phyloP scores from a whole-genome alignment of 2,888 invertebrate species.

The Chrysolina americana region DNA sequence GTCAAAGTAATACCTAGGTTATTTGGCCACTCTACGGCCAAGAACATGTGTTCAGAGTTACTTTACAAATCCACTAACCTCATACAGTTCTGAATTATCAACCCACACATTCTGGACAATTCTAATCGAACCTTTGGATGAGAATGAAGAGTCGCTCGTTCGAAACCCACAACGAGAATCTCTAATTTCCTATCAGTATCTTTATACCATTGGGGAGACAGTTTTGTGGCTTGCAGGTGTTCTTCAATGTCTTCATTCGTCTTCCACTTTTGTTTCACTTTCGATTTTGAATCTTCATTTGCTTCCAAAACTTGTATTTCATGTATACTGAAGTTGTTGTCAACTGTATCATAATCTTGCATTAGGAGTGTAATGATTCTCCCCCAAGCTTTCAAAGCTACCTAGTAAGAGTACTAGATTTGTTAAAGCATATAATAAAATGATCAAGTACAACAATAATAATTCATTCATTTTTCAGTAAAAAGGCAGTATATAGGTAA shows the following conservation, averaged over 20 bases:
- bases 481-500: too few relatives aligned
- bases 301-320: slow-evolving; percentile 1
- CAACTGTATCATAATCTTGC: slow-evolving; percentile 65
- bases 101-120: slow-evolving; percentile 74
- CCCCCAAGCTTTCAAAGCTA: slow-evolving; percentile 69
- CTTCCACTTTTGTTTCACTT: slow-evolving; percentile 53
- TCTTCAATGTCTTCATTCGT: slow-evolving; percentile 63
- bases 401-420: slow-evolving; percentile 59
- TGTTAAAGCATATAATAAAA: neutral
- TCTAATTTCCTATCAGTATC: slow-evolving; percentile 74
- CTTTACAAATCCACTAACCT: slow-evolving; percentile 69
- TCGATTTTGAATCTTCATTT: neutral
- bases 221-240: slow-evolving; percentile 65
- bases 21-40: neutral
- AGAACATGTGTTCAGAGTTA: slow-evolving; percentile 40
- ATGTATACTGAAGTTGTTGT: slow-evolving; percentile 46
- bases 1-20: neutral
- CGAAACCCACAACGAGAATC: slow-evolving; percentile 71
- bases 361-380: slow-evolving; percentile 69
- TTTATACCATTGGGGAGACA: slow-evolving; percentile 74
- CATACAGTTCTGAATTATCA: slow-evolving; percentile 75
- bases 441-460: too few relatives aligned
- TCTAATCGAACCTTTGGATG: slow-evolving; percentile 76
- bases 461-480: too few relatives aligned
- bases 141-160: slow-evolving; percentile 74